A percentile compares a stretch with the other conserved stretches of the same genome.
phyloP scores from a whole-genome alignment of 2,113 vertebrate genomes.

The Anolis sagrei region DNA sequence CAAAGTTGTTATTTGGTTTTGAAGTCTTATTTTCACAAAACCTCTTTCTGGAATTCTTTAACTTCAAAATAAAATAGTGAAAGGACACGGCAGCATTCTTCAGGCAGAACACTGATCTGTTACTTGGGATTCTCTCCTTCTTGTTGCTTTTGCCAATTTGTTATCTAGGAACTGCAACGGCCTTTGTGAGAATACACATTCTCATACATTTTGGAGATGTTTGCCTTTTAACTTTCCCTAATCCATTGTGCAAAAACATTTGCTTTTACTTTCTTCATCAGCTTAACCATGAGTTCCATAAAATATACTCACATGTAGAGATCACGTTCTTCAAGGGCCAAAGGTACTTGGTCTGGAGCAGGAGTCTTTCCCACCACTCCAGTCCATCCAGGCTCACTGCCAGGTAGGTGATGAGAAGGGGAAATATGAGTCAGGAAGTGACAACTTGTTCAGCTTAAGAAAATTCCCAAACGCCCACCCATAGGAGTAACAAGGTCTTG shows the following conservation, averaged over 20 bases:
- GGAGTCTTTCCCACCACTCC: constrained; percentile 85
- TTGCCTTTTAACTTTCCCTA: not conserved
- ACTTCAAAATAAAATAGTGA: not conserved
- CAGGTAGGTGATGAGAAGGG: not conserved
- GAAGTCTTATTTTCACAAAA: not conserved
- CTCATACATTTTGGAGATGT: not conserved
- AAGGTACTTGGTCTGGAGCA: constrained; percentile 76
- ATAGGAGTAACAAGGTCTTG: not conserved
- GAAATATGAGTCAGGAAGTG: not conserved
- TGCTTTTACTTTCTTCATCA: too few species aligned
- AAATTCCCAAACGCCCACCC: not conserved
- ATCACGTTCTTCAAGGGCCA: constrained; percentile 83
- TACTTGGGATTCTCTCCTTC: not conserved
- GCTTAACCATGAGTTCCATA: too few species aligned
- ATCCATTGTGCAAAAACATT: not conserved
- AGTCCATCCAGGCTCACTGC: constrained; percentile 83
- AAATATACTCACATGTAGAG: constrained; percentile 89
- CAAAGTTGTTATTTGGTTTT: not conserved
- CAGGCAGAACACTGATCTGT: not conserved
- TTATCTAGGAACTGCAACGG: not conserved
- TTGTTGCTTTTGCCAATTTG: not conserved
- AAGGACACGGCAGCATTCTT: not conserved
- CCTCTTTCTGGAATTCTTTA: not conserved
- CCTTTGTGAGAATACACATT: too few species aligned
- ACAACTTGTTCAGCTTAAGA: not conserved